phyloP scores from a whole-genome alignment of 2,113 vertebrate species.

The Lucifuga dentata region DNA sequence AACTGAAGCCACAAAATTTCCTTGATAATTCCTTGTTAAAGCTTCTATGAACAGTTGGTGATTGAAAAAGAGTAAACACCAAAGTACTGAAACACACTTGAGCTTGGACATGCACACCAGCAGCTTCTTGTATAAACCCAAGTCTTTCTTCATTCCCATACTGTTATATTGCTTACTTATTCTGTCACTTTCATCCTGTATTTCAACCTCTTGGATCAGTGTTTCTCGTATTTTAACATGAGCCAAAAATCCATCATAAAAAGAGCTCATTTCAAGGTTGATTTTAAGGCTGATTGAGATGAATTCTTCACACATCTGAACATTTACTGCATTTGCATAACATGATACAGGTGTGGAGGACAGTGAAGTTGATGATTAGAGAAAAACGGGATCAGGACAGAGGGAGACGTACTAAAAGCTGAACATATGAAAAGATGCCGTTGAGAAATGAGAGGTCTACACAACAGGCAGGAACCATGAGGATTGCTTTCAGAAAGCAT shows the following conservation, averaged over 20 bases:
- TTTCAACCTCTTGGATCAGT: conserved; percentile 26
- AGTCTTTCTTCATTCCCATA: neutral
- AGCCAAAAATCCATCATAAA: conserved; percentile 6
- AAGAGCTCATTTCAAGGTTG: conserved; percentile 52
- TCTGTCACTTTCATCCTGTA: conserved; percentile 4
- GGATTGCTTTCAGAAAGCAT: neutral
- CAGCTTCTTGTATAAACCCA: no score
- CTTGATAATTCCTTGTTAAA: no score
- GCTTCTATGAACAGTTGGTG: no score
- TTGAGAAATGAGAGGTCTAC: conserved; percentile 13
- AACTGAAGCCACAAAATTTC: no score
- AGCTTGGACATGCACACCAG: no score
- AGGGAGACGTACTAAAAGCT: neutral
- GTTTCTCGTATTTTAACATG: conserved; percentile 8
- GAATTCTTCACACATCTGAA: conserved; percentile 16
- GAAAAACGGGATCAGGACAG: neutral
- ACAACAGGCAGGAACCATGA: neutral
- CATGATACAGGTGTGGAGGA: conserved; percentile 8
- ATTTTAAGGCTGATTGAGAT: conserved; percentile 23
- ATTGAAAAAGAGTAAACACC: no score
- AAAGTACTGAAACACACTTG: no score
- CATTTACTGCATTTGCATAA: neutral
- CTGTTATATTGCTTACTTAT: neutral
- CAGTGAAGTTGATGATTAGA: conserved; percentile 2
- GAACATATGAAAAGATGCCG: conserved; percentile 27